These are phyloP conservation scores for Celastrina argiolus DNA, from an alignment of 2,888 invertebrate species.

Conservation along the genomic window DNA sequence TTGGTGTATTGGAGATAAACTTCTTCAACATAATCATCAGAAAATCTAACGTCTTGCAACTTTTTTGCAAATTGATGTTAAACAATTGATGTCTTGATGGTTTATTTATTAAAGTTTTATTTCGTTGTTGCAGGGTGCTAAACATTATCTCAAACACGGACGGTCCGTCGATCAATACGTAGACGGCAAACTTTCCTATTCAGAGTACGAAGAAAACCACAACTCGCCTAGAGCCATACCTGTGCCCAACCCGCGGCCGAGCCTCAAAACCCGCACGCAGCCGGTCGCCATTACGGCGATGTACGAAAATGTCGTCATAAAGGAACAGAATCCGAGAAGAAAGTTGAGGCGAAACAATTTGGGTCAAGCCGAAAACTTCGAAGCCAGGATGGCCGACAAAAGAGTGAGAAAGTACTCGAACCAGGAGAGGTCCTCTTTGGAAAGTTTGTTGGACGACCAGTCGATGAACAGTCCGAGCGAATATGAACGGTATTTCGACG, in stretches of 20 bases:
- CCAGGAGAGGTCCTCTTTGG: slow-evolving; percentile 76
- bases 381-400: slow-evolving; percentile 66
- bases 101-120: slow-evolving; percentile 2
- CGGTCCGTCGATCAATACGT: slow-evolving; percentile 88
- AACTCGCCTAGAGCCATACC: slow-evolving; percentile 62
- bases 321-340: slow-evolving; percentile 84
- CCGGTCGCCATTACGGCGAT: slow-evolving; percentile 85
- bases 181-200: slow-evolving; percentile 78
- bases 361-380: slow-evolving; percentile 80
- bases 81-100: background rate
- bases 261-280: slow-evolving; percentile 73
- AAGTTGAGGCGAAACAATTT: slow-evolving; percentile 81
- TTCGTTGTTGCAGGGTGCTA: slow-evolving; percentile 69
- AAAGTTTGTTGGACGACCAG: slow-evolving; percentile 79
- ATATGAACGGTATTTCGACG: slow-evolving; percentile 64
- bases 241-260: slow-evolving; percentile 65
- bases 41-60: too few species aligned
- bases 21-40: too few species aligned
- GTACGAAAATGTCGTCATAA: slow-evolving; percentile 84
- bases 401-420: slow-evolving; percentile 70
- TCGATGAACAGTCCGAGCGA: slow-evolving; percentile 73
- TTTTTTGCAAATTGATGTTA: too few species aligned
- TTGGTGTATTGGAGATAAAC: too few species aligned
- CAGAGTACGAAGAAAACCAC: slow-evolving; percentile 76
- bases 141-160: slow-evolving; percentile 81